Evolutionary conservation across 2,113 vertebrate species (phyloP).

Genomic region (Macquaria australasica): DNA sequence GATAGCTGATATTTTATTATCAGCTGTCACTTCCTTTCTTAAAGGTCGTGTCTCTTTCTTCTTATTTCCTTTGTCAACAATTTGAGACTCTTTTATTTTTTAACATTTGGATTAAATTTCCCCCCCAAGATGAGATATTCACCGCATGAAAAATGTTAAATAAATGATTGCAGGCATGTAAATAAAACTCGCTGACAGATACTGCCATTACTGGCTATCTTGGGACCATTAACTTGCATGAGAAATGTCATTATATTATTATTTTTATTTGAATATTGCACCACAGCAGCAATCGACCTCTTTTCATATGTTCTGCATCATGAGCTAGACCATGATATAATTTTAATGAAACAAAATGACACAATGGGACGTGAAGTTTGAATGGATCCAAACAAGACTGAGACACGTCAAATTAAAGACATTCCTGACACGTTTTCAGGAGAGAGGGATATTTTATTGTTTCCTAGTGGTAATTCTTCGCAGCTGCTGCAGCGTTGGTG

Average conservation of each 20-base stretch:
- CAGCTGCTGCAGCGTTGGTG: conserved; percentile 54
- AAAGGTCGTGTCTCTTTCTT: not conserved
- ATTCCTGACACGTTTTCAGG: conserved; percentile 53
- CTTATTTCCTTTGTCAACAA: not conserved
- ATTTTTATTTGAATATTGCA: not conserved
- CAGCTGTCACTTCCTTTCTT: not conserved
- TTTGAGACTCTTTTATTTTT: not conserved
- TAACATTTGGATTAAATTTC: not conserved
- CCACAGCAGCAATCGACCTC: not conserved
- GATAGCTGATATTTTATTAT: not conserved
- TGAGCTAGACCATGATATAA: not conserved
- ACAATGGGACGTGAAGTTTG: conserved; percentile 6
- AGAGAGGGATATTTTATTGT: conserved; percentile 54
- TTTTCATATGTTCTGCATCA: conserved; percentile 36
- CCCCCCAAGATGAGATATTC: not conserved
- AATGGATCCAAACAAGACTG: conserved; percentile 28
- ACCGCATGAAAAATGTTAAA: not conserved
- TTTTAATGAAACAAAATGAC: conserved; percentile 28
- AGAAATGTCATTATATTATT: conserved; percentile 7
- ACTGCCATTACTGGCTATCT: not conserved
- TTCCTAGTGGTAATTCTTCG: conserved; percentile 58
- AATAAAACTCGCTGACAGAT: not conserved
- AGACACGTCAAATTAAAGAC: conserved; percentile 51
- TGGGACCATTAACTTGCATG: not conserved
- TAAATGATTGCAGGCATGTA: not conserved